A percentile compares a stretch with the other conserved stretches of the same genome.
These are phyloP conservation scores for Clostera curtula DNA, from an alignment of 2,888 invertebrate species.

Conservation along the genomic window DNA sequence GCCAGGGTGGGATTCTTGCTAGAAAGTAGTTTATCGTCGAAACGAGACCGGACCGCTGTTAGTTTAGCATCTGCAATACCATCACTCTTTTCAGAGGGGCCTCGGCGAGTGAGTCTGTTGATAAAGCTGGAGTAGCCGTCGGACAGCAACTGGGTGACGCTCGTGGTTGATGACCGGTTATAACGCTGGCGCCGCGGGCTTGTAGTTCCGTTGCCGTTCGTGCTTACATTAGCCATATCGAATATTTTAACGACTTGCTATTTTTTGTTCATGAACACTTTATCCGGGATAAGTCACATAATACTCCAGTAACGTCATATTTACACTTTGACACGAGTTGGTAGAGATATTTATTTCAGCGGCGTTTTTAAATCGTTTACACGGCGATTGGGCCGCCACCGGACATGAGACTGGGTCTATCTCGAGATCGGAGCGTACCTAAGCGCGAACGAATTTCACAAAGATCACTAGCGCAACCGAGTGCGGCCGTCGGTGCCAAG, in stretches of 20 bases:
- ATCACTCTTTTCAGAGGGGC: constrained; percentile 82
- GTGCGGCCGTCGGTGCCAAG: constrained; percentile 77
- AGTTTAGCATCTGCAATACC: constrained; percentile 50
- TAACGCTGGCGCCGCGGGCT: constrained; percentile 81
- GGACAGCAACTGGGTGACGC: constrained; percentile 89
- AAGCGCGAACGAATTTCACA: constrained; percentile 65
- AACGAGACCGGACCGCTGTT: constrained; percentile 44
- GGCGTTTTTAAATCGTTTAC: constrained; percentile 21
- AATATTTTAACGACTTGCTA: constrained; percentile 17
- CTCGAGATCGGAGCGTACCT: constrained; percentile 63
- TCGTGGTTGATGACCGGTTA: constrained; percentile 84
- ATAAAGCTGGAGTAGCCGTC: constrained; percentile 91
- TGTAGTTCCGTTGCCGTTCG: constrained; percentile 50
- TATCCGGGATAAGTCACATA: constrained; percentile 57
- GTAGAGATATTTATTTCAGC: constrained; percentile 21
- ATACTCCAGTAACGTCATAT: constrained; percentile 49
- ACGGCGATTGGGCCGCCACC: constrained; percentile 41
- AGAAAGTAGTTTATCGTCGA: constrained; percentile 55
- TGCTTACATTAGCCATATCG: constrained; percentile 53
- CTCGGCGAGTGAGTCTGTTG: constrained; percentile 85
- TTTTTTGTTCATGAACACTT: constrained; percentile 33
- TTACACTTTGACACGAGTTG: constrained; percentile 31
- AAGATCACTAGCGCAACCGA: constrained; percentile 69
- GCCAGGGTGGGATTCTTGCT: constrained; percentile 51
- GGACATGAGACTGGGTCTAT: constrained; percentile 55